phyloP scores from a whole-genome alignment of 2,888 invertebrate species.

The Eustalomyia histrio region DNA sequence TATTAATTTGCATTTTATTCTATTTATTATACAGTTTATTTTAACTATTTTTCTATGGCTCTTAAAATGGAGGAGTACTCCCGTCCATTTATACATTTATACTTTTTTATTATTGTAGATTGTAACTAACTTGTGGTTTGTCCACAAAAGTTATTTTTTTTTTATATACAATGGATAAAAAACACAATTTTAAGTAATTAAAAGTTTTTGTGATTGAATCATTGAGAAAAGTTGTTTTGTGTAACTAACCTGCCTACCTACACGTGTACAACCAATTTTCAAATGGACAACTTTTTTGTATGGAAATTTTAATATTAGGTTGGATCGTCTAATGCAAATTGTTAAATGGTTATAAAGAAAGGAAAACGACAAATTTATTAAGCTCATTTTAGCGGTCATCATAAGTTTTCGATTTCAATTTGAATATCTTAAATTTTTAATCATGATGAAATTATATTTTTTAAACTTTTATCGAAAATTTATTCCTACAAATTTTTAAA shows the following conservation, averaged over 20 bases:
- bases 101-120: neutral
- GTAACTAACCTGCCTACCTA: constrained; percentile 5
- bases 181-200: constrained; percentile 58
- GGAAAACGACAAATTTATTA: neutral
- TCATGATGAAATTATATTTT: no score
- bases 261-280: neutral
- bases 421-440: no score
- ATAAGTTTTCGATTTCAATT: no score
- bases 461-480: no score
- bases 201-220: constrained; percentile 58
- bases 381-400: no score
- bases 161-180: constrained; percentile 14
- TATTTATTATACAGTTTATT: constrained; percentile 6
- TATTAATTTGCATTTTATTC: constrained; percentile 23
- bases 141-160: constrained; percentile 1
- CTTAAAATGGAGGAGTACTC: neutral
- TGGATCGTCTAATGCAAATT: neutral
- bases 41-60: neutral
- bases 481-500: no score
- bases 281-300: neutral
- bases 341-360: neutral
- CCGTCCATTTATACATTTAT: neutral
- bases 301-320: neutral
- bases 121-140: constrained; percentile 33
- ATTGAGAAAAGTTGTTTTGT: constrained; percentile 48